A percentile compares a stretch with the other conserved stretches of the same genome.
Conservation (phyloP, 2,113 vertebrate genomes). For the Cheirogaleus medius region DNA sequence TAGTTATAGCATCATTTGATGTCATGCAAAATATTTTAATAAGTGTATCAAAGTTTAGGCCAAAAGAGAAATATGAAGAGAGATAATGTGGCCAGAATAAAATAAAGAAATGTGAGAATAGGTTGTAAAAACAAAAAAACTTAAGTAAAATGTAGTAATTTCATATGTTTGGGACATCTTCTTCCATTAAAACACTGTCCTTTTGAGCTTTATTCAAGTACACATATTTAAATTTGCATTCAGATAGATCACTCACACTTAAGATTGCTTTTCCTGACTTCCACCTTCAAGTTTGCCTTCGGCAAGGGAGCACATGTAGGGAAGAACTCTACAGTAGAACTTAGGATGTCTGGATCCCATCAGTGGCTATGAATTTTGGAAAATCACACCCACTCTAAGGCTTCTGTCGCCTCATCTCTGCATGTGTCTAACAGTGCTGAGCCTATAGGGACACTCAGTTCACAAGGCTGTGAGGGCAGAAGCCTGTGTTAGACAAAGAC, state of each 20-base stretch:
- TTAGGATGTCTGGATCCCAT: neutral
- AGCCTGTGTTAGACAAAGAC: no score
- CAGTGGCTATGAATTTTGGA: neutral
- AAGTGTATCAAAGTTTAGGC: neutral
- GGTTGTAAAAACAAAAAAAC: neutral
- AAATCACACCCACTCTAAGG: fast-evolving
- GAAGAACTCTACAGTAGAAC: fast-evolving
- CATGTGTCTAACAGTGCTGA: neutral
- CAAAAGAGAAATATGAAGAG: neutral
- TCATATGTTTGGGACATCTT: neutral
- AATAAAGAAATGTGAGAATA: neutral
- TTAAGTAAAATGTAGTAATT: neutral
- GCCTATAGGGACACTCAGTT: fast-evolving
- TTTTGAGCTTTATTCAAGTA: neutral
- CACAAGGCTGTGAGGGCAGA: neutral
- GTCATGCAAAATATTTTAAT: neutral
- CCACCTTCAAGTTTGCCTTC: fast-evolving
- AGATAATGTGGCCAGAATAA: neutral
- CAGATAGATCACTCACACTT: neutral
- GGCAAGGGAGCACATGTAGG: neutral
- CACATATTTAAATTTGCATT: neutral
- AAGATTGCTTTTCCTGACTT: neutral
- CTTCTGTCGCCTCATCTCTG: neutral
- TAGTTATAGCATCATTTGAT: neutral
- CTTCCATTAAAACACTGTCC: neutral